A percentile compares a stretch with the other conserved stretches of the same genome.
These are phyloP conservation scores for Oscarella lobularis DNA, from an alignment of 37 sponge, comb jelly and placozoan species.

Conservation along the genomic window DNA sequence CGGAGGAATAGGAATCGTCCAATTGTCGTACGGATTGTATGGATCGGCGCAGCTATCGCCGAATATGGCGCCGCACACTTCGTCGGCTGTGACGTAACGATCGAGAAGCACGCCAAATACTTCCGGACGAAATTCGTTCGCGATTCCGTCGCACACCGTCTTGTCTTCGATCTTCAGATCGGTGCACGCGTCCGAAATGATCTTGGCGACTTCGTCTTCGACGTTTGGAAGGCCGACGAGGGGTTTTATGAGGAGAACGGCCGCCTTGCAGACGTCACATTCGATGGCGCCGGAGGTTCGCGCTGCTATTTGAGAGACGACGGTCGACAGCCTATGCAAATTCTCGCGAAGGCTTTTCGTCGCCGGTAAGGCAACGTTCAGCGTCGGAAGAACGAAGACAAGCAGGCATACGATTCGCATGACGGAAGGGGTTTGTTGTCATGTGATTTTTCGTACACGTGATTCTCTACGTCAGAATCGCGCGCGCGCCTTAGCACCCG, in stretches of 20 bases:
- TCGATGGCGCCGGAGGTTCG: too few relatives aligned
- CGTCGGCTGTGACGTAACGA: slow-evolving; percentile 2
- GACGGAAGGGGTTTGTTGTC: too few relatives aligned
- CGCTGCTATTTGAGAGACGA: too few relatives aligned
- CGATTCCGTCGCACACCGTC: slow-evolving; percentile 37
- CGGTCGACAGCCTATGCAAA: too few relatives aligned
- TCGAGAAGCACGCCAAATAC: neutral
- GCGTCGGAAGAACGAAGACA: too few relatives aligned
- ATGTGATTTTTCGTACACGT: too few relatives aligned
- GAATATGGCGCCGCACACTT: slow-evolving; percentile 43
- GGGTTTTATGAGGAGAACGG: slow-evolving; percentile 14
- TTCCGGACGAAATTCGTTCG: slow-evolving; percentile 35
- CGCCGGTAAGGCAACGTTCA: too few relatives aligned
- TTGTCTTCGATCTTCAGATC: slow-evolving; percentile 34
- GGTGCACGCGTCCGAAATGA: slow-evolving; percentile 29
- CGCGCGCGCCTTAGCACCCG: too few relatives aligned
- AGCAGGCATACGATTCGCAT: too few relatives aligned
- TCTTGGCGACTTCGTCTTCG: slow-evolving; percentile 40
- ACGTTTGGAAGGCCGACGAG: slow-evolving; percentile 12
- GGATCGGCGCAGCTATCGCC: slow-evolving; percentile 44
- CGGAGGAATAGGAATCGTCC: slow-evolving; percentile 51
- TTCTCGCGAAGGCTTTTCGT: too few relatives aligned
- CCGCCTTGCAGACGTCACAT: slow-evolving; percentile 43
- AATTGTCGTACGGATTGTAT: slow-evolving; percentile 67
- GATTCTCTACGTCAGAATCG: too few relatives aligned